phyloP scores from a whole-genome alignment of 1,140 invertebrate genomes.

The Sycobia sp. region DNA sequence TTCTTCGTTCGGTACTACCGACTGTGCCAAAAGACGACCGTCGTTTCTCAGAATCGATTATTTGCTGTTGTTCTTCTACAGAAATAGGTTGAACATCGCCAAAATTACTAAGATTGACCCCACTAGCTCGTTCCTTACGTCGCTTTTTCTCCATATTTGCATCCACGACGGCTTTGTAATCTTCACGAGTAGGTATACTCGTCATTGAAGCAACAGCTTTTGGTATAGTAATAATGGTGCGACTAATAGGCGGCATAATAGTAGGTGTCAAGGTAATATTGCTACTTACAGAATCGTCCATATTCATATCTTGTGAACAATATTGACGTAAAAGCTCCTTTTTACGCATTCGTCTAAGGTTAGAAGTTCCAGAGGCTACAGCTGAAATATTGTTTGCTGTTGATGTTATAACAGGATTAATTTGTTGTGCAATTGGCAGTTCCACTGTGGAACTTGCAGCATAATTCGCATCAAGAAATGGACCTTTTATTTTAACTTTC shows the following conservation, averaged over 20 bases:
- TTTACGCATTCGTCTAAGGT: slow-evolving; percentile 83
- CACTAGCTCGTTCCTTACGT: slow-evolving; percentile 65
- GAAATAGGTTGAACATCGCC: slow-evolving; percentile 8
- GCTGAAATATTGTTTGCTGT: slow-evolving; percentile 54
- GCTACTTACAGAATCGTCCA: slow-evolving; percentile 67
- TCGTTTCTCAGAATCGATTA: slow-evolving; percentile 46
- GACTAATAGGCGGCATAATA: slow-evolving; percentile 67
- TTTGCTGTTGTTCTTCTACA: slow-evolving; percentile 28
- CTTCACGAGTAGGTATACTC: slow-evolving; percentile 80
- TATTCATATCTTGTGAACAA: slow-evolving; percentile 85
- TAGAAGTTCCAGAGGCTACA: slow-evolving; percentile 66
- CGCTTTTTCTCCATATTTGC: slow-evolving; percentile 70
- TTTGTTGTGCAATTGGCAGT: slow-evolving; percentile 60
- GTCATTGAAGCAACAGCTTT: slow-evolving; percentile 87
- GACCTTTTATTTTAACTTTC: slow-evolving; percentile 90
- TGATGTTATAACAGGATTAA: slow-evolving; percentile 60
- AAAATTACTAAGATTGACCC: slow-evolving; percentile 35
- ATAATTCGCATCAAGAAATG: slow-evolving; percentile 80
- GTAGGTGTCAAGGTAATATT: slow-evolving; percentile 62
- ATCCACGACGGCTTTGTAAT: slow-evolving; percentile 73
- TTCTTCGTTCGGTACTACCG: slow-evolving; percentile 59
- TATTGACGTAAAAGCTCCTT: slow-evolving; percentile 85
- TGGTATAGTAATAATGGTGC: slow-evolving; percentile 80
- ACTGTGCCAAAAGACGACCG: slow-evolving; percentile 41
- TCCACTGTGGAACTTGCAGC: slow-evolving; percentile 63